Percentiles rank a stretch among this genome's conserved stretches.
Evolutionary conservation across 2,113 vertebrate genomes (phyloP).

Genomic region (Sinocyclocheilus rhinocerous): DNA sequence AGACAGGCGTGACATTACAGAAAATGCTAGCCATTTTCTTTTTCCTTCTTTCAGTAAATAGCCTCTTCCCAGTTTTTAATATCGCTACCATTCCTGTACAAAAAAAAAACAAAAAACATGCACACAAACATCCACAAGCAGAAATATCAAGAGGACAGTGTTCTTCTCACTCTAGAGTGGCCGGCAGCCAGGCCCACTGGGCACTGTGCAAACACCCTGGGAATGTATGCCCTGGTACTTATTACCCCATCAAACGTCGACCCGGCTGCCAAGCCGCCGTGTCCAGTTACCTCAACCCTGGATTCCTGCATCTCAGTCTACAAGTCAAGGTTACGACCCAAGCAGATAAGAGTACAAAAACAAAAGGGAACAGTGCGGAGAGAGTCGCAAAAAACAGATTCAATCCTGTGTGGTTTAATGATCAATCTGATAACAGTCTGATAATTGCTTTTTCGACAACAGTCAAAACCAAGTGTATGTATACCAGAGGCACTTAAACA

Average conservation of each 20-base stretch:
- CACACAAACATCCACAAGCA: slow-evolving; percentile 66
- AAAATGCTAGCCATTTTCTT: not conserved
- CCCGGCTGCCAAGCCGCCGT: slow-evolving; percentile 63
- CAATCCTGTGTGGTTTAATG: slow-evolving; percentile 41
- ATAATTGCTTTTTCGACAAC: slow-evolving; percentile 22
- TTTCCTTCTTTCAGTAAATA: not conserved
- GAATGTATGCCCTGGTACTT: slow-evolving; percentile 71
- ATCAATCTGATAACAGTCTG: slow-evolving; percentile 38
- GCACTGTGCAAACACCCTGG: slow-evolving; percentile 73
- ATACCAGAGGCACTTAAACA: not conserved
- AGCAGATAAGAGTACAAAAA: slow-evolving; percentile 51
- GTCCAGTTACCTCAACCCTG: slow-evolving; percentile 72
- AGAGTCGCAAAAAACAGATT: slow-evolving; percentile 31
- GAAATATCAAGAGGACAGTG: slow-evolving; percentile 71
- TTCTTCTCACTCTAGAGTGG: slow-evolving; percentile 72
- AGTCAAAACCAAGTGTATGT: slow-evolving; percentile 5
- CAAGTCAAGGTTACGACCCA: slow-evolving; percentile 61
- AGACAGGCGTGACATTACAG: not conserved
- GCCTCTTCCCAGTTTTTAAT: slow-evolving; percentile 22
- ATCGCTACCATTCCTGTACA: not conserved
- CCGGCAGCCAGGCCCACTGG: slow-evolving; percentile 72
- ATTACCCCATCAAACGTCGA: slow-evolving; percentile 72
- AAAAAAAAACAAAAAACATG: slow-evolving; percentile 52
- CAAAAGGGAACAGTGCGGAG: slow-evolving; percentile 34
- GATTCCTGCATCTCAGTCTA: slow-evolving; percentile 70